These are phyloP conservation scores for Pycnomerus fuliginosus DNA, from an alignment of 2,888 invertebrate genomes.

Conservation along the genomic window DNA sequence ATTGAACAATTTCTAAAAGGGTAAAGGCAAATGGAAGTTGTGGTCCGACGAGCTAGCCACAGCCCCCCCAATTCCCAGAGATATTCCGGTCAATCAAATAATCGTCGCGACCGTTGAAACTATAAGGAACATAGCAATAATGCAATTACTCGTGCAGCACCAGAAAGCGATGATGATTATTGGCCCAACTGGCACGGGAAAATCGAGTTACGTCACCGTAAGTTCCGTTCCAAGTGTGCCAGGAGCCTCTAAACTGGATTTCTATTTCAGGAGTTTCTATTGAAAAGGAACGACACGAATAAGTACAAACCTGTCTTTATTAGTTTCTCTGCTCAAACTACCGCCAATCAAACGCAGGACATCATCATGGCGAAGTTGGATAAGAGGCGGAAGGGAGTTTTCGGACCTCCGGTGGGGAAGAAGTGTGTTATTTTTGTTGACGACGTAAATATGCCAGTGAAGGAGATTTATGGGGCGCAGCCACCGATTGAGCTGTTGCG, in stretches of 20 bases:
- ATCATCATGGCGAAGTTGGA: slow-evolving; percentile 94
- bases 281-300: slow-evolving; percentile 76
- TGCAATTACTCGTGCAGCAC: slow-evolving; percentile 77
- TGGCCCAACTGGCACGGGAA: slow-evolving; percentile 94
- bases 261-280: slow-evolving; percentile 72
- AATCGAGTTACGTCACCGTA: slow-evolving; percentile 84
- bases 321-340: slow-evolving; percentile 92
- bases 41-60: slow-evolving; percentile 84
- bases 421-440: slow-evolving; percentile 90
- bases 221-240: slow-evolving; percentile 66
- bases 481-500: slow-evolving; percentile 91
- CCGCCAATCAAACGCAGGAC: slow-evolving; percentile 91
- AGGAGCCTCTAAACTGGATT: neutral
- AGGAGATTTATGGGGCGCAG: slow-evolving; percentile 89
- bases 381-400: slow-evolving; percentile 89
- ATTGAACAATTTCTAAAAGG: slow-evolving; percentile 58
- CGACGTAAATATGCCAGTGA: slow-evolving; percentile 93
- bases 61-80: slow-evolving; percentile 78
- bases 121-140: slow-evolving; percentile 76
- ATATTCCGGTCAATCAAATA: slow-evolving; percentile 92
- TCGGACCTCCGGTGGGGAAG: slow-evolving; percentile 89
- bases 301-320: slow-evolving; percentile 83
- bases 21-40: slow-evolving; percentile 88
- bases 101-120: slow-evolving; percentile 92
- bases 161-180: slow-evolving; percentile 83